phyloP scores from a whole-genome alignment of 30 jellyfish, hydroid and myxozoan species.

The Cassiopea andromeda region DNA sequence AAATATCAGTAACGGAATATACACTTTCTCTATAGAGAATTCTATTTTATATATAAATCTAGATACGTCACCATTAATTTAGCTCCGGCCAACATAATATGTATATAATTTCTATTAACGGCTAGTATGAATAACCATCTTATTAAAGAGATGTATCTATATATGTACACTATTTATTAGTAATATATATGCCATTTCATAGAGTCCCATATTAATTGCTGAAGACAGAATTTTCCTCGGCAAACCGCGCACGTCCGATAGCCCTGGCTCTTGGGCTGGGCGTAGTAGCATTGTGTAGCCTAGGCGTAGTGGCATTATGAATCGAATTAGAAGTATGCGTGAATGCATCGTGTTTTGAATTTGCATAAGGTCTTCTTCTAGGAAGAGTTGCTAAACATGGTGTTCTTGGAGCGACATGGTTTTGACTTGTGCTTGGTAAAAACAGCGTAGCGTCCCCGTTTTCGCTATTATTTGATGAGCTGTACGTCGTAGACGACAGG shows the following conservation, averaged over 20 bases:
- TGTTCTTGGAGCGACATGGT: slow-evolving; percentile 19
- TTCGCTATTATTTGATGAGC: slow-evolving; percentile 72
- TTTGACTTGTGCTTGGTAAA: slow-evolving; percentile 10
- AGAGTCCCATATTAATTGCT: slow-evolving; percentile 20
- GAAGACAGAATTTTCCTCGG: slow-evolving; percentile 7
- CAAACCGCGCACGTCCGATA: slow-evolving; percentile 35
- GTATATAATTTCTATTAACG: not conserved
- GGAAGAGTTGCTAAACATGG: slow-evolving; percentile 51
- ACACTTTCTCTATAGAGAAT: not conserved
- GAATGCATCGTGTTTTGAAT: slow-evolving; percentile 35
- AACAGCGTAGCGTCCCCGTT: slow-evolving; percentile 41
- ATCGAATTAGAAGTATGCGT: slow-evolving; percentile 33
- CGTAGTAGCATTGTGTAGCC: not conserved
- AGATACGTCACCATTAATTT: not conserved
- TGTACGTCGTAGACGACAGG: slow-evolving; percentile 66
- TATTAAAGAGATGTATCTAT: not conserved
- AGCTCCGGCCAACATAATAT: not conserved
- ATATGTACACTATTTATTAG: not conserved
- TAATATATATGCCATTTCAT: not conserved
- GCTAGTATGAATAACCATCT: not conserved
- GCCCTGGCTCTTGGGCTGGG: slow-evolving; percentile 20
- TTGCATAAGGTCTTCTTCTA: slow-evolving; percentile 36
- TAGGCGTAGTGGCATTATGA: slow-evolving; percentile 25
- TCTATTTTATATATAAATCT: not conserved
- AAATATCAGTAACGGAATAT: not conserved